Conservation (phyloP, 2,797 vertebrate genomes). For the Arctocebus calabarensis region DNA sequence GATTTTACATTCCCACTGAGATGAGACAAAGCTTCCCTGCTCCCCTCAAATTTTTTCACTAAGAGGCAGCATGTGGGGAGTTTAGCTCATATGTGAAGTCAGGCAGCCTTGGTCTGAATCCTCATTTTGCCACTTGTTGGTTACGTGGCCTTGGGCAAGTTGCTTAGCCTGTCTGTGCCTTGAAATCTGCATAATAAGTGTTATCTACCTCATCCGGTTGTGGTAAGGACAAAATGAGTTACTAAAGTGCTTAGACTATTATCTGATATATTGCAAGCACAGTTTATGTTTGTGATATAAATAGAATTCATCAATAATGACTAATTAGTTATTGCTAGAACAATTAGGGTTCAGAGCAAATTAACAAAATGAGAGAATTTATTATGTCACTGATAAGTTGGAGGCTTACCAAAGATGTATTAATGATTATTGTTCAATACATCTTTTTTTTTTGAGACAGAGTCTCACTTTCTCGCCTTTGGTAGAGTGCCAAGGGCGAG, state of each 20-base stretch:
- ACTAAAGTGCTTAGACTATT: neutral
- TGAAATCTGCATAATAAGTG: neutral
- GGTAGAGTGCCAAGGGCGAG: too few relatives aligned
- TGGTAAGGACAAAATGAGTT: neutral
- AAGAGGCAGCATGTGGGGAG: neutral
- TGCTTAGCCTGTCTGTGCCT: neutral
- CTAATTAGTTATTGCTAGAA: neutral
- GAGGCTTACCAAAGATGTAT: neutral
- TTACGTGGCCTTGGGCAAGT: neutral
- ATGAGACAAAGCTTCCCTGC: neutral
- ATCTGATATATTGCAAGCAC: neutral
- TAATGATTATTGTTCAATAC: neutral
- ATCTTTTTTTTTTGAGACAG: neutral
- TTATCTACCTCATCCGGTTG: neutral
- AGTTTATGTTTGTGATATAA: neutral
- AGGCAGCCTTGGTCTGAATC: neutral
- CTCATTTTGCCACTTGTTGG: neutral
- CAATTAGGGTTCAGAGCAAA: slow-evolving; percentile 24
- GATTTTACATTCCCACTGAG: neutral
- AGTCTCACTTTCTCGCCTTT: too few relatives aligned
- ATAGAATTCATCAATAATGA: neutral
- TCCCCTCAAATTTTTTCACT: neutral
- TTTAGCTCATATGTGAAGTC: neutral
- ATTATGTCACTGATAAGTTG: neutral
- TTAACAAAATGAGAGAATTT: neutral